Base-by-base conservation (phyloP, 2,113 vertebrate species). In the Tonatia bakeri region DNA sequence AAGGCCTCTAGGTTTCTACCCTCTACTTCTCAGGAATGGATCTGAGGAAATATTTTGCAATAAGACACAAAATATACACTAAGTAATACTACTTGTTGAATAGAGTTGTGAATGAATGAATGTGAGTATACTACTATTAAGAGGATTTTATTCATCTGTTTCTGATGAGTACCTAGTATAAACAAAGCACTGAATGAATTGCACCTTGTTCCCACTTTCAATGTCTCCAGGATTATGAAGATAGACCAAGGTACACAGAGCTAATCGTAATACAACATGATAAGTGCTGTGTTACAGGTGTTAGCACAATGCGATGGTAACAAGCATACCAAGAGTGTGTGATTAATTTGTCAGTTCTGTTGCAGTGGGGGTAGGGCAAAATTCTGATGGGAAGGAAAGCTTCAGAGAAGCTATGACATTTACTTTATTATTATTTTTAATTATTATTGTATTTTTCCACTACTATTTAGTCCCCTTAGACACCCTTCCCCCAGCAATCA, bases 291-390 rank as follows among this genome's bases (percentile, higher is more conserved):
- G 24, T 15, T 90, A 9, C 6, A 70, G 69, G 61, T 90, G 17
- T 72, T 83, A 52, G 45, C n/a, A 61, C 31, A 75, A 19, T 90
- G 69, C 83, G 89, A 26, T 64, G 73, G 47, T 72, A 95, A 94
- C 43, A 83, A 83, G 81, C 47, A 50, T 50, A 50, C 47, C 47
- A 95, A 13, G 20, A 64, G 2, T 24, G 24, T 1, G 0, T 67
- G 50, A 84, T 59, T 50, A 85, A 94, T 76, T 85, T 86, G 54
- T 94, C 80, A 86, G 67, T 94, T 97, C 72, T 93, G 4, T 36
- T 54, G 7, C 47, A 40, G 10, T 91, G 19, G 72, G 52, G 54
- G 28, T 20, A 91, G 67, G 72, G 61, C 5, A 2, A 92, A 85
- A 86, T 31, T 17, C 15, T 90, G 52, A 84, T 43, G 28, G 52